Conservation (phyloP, 2,888 invertebrate genomes). For the Drosophila atripex region DNA sequence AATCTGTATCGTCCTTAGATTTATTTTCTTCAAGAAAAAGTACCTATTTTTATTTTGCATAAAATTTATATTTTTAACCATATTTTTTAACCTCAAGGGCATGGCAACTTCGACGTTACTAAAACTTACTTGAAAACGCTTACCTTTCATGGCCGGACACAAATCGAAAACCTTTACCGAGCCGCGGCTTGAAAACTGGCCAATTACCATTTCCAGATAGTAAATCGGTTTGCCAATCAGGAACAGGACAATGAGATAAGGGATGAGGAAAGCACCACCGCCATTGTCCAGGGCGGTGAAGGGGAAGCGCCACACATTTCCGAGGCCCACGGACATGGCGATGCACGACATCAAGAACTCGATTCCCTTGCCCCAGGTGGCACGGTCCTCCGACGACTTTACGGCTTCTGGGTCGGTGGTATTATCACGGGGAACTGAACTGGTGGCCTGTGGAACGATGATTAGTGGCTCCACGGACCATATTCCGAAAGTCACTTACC, state of each 20-base stretch:
- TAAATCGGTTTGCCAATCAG: conserved; percentile 89
- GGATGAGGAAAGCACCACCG: conserved; percentile 88
- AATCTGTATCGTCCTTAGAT: not conserved
- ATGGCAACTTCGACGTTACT: conserved; percentile 16
- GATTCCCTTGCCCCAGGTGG: conserved; percentile 83
- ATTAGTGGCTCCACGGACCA: conserved; percentile 53
- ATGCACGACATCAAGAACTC: conserved; percentile 84
- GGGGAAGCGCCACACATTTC: conserved; percentile 89
- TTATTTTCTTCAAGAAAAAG: not conserved
- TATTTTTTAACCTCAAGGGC: no score
- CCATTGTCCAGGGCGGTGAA: conserved; percentile 88
- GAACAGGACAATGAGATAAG: conserved; percentile 87
- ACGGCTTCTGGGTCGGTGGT: conserved; percentile 40
- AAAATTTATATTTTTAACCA: no score
- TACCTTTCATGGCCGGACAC: conserved; percentile 89
- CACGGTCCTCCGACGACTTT: conserved; percentile 73
- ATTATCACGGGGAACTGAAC: conserved; percentile 18
- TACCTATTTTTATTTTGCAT: not conserved
- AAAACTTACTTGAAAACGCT: conserved; percentile 32
- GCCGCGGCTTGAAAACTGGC: conserved; percentile 89
- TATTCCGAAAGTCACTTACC: conserved; percentile 36
- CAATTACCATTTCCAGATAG: conserved; percentile 89
- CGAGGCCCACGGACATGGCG: conserved; percentile 87
- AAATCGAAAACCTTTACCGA: conserved; percentile 88
- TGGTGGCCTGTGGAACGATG: conserved; percentile 30